Base-by-base conservation (phyloP, 2,888 invertebrate genomes). In the Drosophila subquinaria region DNA sequence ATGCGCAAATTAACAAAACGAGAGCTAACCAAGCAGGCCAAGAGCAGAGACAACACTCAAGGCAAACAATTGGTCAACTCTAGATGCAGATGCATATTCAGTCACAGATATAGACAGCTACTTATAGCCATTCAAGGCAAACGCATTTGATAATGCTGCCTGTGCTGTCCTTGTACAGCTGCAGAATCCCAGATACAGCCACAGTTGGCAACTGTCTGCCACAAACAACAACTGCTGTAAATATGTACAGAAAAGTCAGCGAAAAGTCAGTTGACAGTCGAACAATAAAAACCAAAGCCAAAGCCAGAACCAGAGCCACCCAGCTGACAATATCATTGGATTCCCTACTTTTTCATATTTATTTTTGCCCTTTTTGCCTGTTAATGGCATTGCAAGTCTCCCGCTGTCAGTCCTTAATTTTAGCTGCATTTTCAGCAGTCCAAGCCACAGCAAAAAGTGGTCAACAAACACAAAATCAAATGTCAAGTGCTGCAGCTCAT, bases 1-100 rank as follows among this genome's bases (percentile, higher is more conserved):
- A 88, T 83, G 87, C 87, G 89, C 74, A 85, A 88, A 83, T 76
- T 74, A 73, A 80, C 80, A 85, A 85, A 85, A 71, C 69, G 70
- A 72, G 69, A 69, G 74, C 76, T 74, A 73, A 71, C 82, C 81
- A 76, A 70, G 67, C 82, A 68, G 80, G 69, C 74, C 79, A 84
- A 87, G 88, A 87, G 84, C 78, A 86, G 61, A 81, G 63, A 61
- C 87, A 82, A 86, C 83, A 83, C 30, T 66, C 69, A 76, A 69
- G 68, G 61, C 75, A 72, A 73, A 70, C 75, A 77, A 73, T 74
- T 73, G 78, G 65, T 43, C 55, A 76, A 65, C 66, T 73, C 65
- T 35, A 76, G 74, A 51, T 73, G 61, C 42, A 77, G 75, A 52
- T 77, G 76, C 66, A 79, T 69, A 78, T 79, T 79, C 67, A 67